Conservation (phyloP, 2,797 vertebrate species). For the Rallus crepitans region DNA sequence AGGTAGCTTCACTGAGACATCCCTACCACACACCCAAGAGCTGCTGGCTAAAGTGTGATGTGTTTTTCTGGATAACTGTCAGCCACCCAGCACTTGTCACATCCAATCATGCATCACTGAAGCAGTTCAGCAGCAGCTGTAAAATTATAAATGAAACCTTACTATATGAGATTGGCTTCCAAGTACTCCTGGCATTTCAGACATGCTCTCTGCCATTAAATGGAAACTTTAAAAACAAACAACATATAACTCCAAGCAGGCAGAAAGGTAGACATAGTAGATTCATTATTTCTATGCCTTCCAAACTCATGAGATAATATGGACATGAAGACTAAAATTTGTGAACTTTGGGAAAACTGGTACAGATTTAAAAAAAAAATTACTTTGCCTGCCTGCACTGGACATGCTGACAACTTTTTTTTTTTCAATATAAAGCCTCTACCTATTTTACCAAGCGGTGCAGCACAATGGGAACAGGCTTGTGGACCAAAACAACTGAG, state of each 20-base stretch:
- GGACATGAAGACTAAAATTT: not conserved
- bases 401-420: not conserved
- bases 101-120: not conserved
- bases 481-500: not conserved
- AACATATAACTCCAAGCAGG: not conserved
- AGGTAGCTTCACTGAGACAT: not conserved
- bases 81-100: not conserved
- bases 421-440: not conserved
- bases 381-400: not conserved
- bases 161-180: not conserved
- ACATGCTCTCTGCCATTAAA: not conserved
- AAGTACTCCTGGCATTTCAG: not conserved
- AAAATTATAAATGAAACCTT: not conserved
- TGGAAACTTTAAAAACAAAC: not conserved
- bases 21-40: not conserved
- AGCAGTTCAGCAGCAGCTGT: not conserved
- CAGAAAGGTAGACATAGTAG: not conserved
- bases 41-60: not conserved
- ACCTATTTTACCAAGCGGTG: rapidly evolving
- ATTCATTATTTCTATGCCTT: not conserved
- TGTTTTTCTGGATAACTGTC: not conserved
- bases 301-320: not conserved
- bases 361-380: not conserved
- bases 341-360: not conserved
- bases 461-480: not conserved